Conservation (phyloP, 2,113 vertebrate species). For the Epinephelus fuscoguttatus region DNA sequence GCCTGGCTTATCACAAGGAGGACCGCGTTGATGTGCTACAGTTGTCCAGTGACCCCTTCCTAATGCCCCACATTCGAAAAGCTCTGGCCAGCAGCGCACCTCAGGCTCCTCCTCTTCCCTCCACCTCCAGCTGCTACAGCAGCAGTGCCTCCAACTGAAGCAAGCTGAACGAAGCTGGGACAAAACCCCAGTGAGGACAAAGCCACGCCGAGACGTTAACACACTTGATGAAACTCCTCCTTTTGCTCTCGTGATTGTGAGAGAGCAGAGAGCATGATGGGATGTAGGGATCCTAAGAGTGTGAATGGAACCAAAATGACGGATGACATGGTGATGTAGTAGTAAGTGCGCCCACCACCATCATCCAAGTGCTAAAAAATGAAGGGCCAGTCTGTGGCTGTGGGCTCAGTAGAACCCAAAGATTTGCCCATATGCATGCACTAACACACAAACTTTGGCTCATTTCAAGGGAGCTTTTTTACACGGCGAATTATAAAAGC, state of each 20-base stretch:
- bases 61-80: constrained; percentile 95
- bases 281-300: constrained; percentile 29
- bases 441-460: constrained; percentile 61
- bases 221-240: constrained; percentile 39
- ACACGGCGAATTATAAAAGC: constrained; percentile 50
- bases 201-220: constrained; percentile 32
- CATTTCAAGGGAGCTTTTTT: constrained; percentile 51
- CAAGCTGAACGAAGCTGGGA: constrained; percentile 19
- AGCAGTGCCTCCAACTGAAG: constrained; percentile 94
- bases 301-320: constrained; percentile 57
- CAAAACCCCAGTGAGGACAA: constrained; percentile 28
- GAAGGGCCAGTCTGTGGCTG: constrained; percentile 56
- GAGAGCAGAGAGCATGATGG: constrained; percentile 32
- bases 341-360: constrained; percentile 36
- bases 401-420: constrained; percentile 75
- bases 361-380: constrained; percentile 45
- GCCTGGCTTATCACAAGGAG: constrained; percentile 95
- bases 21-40: constrained; percentile 95
- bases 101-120: constrained; percentile 87
- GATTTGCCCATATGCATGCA: constrained; percentile 75
- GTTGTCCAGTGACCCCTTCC: constrained; percentile 93
- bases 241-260: constrained; percentile 16
- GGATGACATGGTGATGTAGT: constrained; percentile 19
- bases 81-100: constrained; percentile 88
- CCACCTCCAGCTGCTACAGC: constrained; percentile 91